Percentiles rank a stretch among this genome's conserved stretches.
Conservation (phyloP, 2,888 invertebrate genomes). For the Drosophila mimetica region DNA sequence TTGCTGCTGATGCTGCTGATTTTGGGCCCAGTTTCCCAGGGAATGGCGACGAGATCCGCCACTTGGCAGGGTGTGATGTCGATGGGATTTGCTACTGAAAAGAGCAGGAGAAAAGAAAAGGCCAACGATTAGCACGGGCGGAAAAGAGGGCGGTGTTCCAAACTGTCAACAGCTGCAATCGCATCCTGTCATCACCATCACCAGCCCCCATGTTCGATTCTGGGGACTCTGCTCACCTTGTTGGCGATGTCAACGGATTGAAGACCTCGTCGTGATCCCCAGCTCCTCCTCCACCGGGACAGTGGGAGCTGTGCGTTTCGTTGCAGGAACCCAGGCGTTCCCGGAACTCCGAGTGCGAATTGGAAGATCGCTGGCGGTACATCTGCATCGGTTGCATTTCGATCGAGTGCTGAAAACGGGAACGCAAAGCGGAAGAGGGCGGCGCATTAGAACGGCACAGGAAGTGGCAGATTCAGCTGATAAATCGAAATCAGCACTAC, state of each 20-base stretch:
- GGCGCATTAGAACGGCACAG: slow-evolving; percentile 48
- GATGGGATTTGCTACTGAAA: slow-evolving; percentile 70
- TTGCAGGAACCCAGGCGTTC: slow-evolving; percentile 84
- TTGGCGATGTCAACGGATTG: slow-evolving; percentile 67
- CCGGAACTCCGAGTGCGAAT: slow-evolving; percentile 82
- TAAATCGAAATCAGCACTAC: slow-evolving; percentile 64
- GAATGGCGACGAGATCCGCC: slow-evolving; percentile 83
- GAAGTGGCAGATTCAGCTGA: slow-evolving; percentile 72
- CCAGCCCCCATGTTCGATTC: slow-evolving; percentile 5
- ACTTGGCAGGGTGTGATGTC: slow-evolving; percentile 82
- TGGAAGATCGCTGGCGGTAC: slow-evolving; percentile 79
- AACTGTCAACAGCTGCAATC: slow-evolving; percentile 81
- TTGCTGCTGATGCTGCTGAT: slow-evolving; percentile 59
- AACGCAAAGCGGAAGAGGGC: slow-evolving; percentile 40
- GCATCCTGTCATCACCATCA: slow-evolving; percentile 63
- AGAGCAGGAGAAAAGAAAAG: slow-evolving; percentile 20
- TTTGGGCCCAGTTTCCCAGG: slow-evolving; percentile 82
- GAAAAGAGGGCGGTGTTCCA: slow-evolving; percentile 42
- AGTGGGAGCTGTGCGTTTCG: slow-evolving; percentile 78
- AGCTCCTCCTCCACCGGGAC: slow-evolving; percentile 62
- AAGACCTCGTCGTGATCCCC: slow-evolving; percentile 82
- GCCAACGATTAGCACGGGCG: slow-evolving; percentile 74
- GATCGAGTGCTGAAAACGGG: slow-evolving; percentile 78
- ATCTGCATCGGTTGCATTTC: slow-evolving; percentile 80
- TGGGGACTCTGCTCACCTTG: slow-evolving; percentile 78